Evolutionary conservation across 2,797 vertebrate genomes (phyloP).

Genomic region (Carduelis carduelis): DNA sequence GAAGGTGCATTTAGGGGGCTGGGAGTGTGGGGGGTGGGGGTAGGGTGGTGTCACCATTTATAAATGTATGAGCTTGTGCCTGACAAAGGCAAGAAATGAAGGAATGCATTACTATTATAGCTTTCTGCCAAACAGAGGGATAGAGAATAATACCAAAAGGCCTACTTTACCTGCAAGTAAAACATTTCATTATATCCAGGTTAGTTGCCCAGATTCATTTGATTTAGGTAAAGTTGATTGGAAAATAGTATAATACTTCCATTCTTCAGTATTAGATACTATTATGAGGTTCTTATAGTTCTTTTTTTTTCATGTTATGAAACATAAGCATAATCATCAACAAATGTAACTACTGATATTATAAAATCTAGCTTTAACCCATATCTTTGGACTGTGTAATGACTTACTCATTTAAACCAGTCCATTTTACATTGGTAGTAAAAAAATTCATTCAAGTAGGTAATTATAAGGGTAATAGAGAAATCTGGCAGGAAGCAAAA

Average conservation of each 20-base stretch:
- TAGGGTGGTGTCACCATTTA: not conserved
- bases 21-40: not conserved
- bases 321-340: not conserved
- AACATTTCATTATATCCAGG: not conserved
- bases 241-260: not conserved
- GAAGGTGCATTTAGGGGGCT: not conserved
- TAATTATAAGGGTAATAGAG: not conserved
- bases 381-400: not conserved
- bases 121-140: not conserved
- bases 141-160: not conserved
- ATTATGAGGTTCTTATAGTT: not conserved
- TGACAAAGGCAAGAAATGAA: not conserved
- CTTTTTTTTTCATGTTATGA: not conserved
- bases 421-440: not conserved
- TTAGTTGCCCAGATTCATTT: not conserved
- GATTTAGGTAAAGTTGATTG: not conserved
- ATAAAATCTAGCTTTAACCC: not conserved
- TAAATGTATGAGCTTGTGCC: not conserved
- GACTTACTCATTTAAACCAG: not conserved
- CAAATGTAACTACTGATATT: not conserved
- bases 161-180: not conserved
- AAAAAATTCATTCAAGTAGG: not conserved
- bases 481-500: conserved; percentile 15
- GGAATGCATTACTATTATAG: not conserved
- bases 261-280: not conserved